Conservation (phyloP, 2,888 invertebrate species). For the Nipponacmea schrenckii region DNA sequence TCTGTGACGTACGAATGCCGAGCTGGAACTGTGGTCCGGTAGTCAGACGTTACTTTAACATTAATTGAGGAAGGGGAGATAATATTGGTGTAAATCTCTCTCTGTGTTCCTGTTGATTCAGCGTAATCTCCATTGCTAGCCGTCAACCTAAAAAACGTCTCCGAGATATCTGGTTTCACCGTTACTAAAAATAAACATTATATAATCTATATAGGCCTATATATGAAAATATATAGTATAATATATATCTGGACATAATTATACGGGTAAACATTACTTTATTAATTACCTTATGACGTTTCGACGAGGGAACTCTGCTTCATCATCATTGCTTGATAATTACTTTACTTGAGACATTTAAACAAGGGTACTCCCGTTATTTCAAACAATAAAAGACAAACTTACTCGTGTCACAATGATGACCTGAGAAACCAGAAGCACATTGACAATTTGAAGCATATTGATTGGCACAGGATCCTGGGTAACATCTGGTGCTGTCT, state of each 20-base stretch:
- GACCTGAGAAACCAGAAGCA: constrained; percentile 21
- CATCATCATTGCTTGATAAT: too few species aligned
- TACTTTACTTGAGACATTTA: too few species aligned
- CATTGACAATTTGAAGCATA: constrained; percentile 22
- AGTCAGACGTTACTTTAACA: constrained; percentile 7
- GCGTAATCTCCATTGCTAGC: neutral
- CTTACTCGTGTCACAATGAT: constrained; percentile 25
- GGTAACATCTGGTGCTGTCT: constrained; percentile 34
- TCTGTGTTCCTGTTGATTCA: neutral
- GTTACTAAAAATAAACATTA: neutral
- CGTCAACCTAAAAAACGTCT: neutral
- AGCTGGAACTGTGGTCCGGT: constrained; percentile 4
- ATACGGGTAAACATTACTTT: too few species aligned
- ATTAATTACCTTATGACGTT: too few species aligned
- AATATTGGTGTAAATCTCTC: constrained; percentile 7
- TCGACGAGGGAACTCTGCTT: too few species aligned
- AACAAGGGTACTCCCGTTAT: too few species aligned
- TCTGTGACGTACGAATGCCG: constrained; percentile 14
- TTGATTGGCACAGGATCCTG: constrained; percentile 27
- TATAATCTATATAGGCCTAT: too few species aligned
- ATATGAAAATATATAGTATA: too few species aligned
- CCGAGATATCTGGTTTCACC: neutral
- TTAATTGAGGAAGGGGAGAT: neutral
- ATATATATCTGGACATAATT: too few species aligned
- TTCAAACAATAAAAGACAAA: neutral